phyloP scores from a whole-genome alignment of 2,113 vertebrate species.

The Microtus pennsylvanicus region DNA sequence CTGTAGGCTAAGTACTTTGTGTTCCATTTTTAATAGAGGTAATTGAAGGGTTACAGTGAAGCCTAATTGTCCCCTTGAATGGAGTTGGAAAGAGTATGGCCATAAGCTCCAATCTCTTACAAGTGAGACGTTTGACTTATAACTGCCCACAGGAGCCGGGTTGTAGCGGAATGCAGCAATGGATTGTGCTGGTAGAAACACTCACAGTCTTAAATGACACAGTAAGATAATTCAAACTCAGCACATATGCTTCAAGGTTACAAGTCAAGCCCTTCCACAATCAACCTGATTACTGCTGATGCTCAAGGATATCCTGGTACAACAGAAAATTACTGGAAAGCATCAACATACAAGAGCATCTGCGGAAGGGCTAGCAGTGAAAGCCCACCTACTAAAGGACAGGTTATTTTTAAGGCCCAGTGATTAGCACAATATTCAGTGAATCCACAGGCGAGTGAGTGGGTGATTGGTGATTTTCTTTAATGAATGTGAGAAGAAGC shows the following conservation, averaged over 20 bases:
- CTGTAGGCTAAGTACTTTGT: background rate
- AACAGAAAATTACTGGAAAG: slow-evolving; percentile 23
- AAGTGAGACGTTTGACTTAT: slow-evolving; percentile 25
- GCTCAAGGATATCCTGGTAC: background rate
- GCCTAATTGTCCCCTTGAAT: background rate
- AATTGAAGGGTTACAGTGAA: background rate
- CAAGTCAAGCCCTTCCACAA: slow-evolving; percentile 46
- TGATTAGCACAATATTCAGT: background rate
- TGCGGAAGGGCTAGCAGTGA: slow-evolving; percentile 47
- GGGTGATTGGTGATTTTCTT: background rate
- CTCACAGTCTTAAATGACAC: slow-evolving; percentile 57
- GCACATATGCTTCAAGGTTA: slow-evolving; percentile 60
- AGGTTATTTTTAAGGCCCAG: background rate
- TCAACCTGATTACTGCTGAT: background rate
- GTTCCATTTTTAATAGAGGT: slow-evolving; percentile 35
- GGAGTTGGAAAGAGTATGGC: slow-evolving; percentile 59
- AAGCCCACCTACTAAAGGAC: background rate
- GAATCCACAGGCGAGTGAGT: background rate
- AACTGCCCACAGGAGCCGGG: background rate
- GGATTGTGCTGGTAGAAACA: slow-evolving; percentile 35
- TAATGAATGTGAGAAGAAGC: background rate
- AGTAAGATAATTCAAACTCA: slow-evolving; percentile 54
- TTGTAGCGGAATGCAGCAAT: slow-evolving; percentile 56
- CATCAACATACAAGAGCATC: slow-evolving; percentile 13
- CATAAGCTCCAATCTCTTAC: background rate